Conservation (phyloP, 2,113 vertebrate genomes). For the Hassar affinis region DNA sequence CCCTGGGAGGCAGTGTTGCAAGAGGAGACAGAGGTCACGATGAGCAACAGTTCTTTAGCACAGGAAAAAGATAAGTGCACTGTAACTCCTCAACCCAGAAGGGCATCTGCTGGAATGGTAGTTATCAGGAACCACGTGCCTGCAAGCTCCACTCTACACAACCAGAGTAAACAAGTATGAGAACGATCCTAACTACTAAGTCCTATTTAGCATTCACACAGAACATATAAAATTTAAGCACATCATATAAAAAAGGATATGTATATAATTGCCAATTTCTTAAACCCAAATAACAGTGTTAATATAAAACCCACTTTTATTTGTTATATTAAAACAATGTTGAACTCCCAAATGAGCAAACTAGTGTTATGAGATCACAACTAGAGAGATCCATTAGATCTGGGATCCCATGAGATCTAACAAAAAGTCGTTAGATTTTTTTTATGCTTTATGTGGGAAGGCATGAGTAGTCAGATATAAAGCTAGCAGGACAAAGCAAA, state of each 20-base stretch:
- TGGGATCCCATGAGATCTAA: background rate
- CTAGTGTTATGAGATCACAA: background rate
- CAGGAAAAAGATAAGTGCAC: slow-evolving; percentile 64
- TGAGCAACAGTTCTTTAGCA: slow-evolving; percentile 59
- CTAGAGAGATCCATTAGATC: background rate
- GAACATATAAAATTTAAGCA: background rate
- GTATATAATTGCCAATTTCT: background rate
- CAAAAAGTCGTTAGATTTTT: background rate
- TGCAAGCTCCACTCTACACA: slow-evolving; percentile 68
- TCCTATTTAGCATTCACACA: background rate
- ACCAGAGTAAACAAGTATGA: slow-evolving; percentile 79
- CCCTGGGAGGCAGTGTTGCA: slow-evolving; percentile 96
- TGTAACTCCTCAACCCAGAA: slow-evolving; percentile 63
- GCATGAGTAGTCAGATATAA: background rate
- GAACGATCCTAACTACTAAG: background rate
- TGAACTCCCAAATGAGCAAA: background rate
- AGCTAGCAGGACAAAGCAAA: background rate
- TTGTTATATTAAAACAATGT: background rate
- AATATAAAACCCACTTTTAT: background rate
- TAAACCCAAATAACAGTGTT: background rate
- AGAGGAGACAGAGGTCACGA: slow-evolving; percentile 74
- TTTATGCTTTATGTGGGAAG: background rate
- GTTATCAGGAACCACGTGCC: slow-evolving; percentile 86
- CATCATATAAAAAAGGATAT: background rate
- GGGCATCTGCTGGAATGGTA: slow-evolving; percentile 75